Percentiles rank a stretch among this genome's conserved stretches.
Evolutionary conservation across 2,113 vertebrate genomes (phyloP).

Genomic region (Lepisosteus oculatus): DNA sequence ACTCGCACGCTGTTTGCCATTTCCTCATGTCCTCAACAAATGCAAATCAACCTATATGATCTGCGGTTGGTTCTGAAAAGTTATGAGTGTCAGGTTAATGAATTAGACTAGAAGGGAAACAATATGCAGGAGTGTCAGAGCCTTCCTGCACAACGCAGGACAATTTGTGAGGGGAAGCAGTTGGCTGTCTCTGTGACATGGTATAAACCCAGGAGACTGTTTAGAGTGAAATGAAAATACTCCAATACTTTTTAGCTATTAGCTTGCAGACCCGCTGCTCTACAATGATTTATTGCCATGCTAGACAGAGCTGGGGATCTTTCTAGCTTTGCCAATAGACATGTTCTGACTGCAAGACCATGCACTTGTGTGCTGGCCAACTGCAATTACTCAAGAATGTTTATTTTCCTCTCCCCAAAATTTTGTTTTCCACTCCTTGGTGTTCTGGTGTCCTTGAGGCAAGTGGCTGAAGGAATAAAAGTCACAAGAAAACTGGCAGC

Average conservation of each 20-base stretch:
- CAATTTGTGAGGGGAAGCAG: conserved; percentile 21
- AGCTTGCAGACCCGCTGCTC: conserved; percentile 25
- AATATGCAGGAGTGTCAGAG: conserved; percentile 22
- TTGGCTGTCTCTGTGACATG: conserved; percentile 21
- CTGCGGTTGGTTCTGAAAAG: conserved; percentile 17
- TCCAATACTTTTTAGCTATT: conserved; percentile 29
- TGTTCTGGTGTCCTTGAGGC: too few species aligned
- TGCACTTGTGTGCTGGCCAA: background rate
- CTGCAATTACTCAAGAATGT: background rate
- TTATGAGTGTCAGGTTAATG: conserved; percentile 23
- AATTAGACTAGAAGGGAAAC: conserved; percentile 26
- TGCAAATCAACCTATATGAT: background rate
- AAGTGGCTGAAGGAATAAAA: too few species aligned
- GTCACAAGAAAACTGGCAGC: too few species aligned
- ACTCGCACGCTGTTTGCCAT: too few species aligned
- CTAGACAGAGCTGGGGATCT: conserved; percentile 16
- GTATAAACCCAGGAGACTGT: conserved; percentile 25
- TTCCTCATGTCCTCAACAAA: too few species aligned
- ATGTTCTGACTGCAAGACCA: conserved; percentile 7
- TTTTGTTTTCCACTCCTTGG: background rate
- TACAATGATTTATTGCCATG: conserved; percentile 33
- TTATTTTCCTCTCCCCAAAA: background rate
- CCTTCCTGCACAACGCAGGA: conserved; percentile 16
- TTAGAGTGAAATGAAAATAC: conserved; percentile 32
- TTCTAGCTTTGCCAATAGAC: conserved; percentile 14